phyloP scores from a whole-genome alignment of 2,888 invertebrate species.

The Nomada ferruginata region DNA sequence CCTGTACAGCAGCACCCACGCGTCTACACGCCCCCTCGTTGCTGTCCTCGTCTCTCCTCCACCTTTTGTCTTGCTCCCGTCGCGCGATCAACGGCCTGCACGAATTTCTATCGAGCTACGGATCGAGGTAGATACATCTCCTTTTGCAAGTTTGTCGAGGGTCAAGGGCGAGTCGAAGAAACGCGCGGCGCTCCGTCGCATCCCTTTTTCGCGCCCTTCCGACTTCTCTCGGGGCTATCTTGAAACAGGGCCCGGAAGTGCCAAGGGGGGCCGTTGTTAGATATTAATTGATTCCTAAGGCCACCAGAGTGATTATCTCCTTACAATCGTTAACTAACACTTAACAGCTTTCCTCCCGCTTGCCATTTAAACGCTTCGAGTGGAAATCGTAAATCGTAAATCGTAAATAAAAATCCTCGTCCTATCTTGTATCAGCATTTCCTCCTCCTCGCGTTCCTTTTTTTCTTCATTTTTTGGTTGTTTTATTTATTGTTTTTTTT shows the following conservation, averaged over 20 bases:
- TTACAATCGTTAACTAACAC: constrained; percentile 78
- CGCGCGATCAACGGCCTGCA: constrained; percentile 45
- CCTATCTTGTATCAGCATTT: background rate
- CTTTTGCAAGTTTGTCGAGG: constrained; percentile 65
- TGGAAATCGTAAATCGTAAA: constrained; percentile 17
- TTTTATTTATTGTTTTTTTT: constrained; percentile 46
- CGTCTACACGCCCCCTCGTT: constrained; percentile 2
- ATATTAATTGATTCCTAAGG: constrained; percentile 83
- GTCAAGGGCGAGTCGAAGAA: constrained; percentile 50
- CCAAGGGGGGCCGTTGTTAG: constrained; percentile 78
- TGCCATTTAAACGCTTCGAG: constrained; percentile 17
- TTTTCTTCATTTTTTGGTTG: constrained; percentile 35
- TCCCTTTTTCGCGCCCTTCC: constrained; percentile 12
- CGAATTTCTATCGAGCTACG: constrained; percentile 67
- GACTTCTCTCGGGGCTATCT: constrained; percentile 42
- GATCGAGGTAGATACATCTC: constrained; percentile 68
- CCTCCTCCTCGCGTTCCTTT: constrained; percentile 33
- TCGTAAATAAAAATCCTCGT: constrained; percentile 52
- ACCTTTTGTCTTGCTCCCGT: constrained; percentile 15
- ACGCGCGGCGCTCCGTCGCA: constrained; percentile 16
- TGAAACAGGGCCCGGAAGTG: constrained; percentile 74
- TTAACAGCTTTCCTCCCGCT: constrained; percentile 68
- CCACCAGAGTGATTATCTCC: constrained; percentile 83
- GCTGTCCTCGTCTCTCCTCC: background rate
- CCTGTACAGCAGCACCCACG: constrained; percentile 12